Evolutionary conservation across 2,113 vertebrate genomes (phyloP).

Genomic region (Microtus ochrogaster): DNA sequence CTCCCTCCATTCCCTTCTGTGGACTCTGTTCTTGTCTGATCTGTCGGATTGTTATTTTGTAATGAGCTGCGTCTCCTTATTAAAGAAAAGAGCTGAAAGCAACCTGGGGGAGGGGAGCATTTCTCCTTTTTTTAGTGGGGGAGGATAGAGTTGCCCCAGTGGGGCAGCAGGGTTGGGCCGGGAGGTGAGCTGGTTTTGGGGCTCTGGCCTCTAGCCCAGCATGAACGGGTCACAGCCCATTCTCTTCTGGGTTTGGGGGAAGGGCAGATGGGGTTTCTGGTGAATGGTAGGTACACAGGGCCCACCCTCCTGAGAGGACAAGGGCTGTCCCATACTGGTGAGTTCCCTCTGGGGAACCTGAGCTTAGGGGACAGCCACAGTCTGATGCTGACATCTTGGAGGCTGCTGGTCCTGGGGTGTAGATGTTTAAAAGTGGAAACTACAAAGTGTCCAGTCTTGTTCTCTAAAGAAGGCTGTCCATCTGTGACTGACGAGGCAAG

Average conservation of each 20-base stretch:
- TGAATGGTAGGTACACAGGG: not conserved
- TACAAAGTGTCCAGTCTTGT: not conserved
- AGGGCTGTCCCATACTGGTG: no score
- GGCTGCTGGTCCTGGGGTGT: not conserved
- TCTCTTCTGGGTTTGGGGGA: not conserved
- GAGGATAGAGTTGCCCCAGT: not conserved
- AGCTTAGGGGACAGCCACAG: not conserved
- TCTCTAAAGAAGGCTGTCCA: not conserved
- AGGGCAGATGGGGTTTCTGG: not conserved
- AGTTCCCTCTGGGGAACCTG: not conserved
- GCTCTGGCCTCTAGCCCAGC: not conserved
- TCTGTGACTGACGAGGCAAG: not conserved
- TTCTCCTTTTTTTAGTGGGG: conserved; percentile 44
- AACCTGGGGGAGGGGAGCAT: conserved; percentile 33
- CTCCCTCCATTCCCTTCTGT: conserved; percentile 70
- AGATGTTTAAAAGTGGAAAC: not conserved
- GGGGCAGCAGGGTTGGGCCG: not conserved
- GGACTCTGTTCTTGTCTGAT: conserved; percentile 84
- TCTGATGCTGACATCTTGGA: not conserved
- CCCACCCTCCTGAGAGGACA: not conserved
- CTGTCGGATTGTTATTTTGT: conserved; percentile 88
- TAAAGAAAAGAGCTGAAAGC: conserved; percentile 89
- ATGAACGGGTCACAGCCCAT: not conserved
- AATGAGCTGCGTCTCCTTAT: conserved; percentile 87
- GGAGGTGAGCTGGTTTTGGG: not conserved